These are phyloP conservation scores for Parazoanthus atlanticus DNA, from an alignment of 92 coral and sea anemone species.

Conservation along the genomic window DNA sequence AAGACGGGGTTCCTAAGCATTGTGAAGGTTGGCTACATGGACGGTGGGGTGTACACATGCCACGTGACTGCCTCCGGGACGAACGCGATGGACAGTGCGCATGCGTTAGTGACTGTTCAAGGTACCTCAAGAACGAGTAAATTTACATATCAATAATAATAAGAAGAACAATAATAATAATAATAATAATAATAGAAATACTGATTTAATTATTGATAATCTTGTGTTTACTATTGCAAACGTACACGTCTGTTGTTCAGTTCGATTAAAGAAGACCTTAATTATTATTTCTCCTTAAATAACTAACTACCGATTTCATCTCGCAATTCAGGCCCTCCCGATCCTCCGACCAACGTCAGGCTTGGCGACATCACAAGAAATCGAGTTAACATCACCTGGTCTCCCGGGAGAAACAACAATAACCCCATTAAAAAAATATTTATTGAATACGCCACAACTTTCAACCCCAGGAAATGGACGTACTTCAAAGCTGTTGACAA, in stretches of 20 bases:
- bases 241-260: not conserved
- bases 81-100: conserved; percentile 46
- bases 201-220: too few species aligned
- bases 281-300: too few species aligned
- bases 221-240: not conserved
- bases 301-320: not conserved
- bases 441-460: conserved; percentile 66
- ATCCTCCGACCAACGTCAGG: conserved; percentile 67
- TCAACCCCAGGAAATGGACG: conserved; percentile 68
- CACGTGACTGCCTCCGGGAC: conserved; percentile 55
- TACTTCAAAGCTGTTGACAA: conserved; percentile 42
- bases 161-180: not conserved
- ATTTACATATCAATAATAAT: not conserved
- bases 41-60: conserved; percentile 73
- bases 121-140: conserved; percentile 43
- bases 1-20: conserved; percentile 62
- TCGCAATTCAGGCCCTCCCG: conserved; percentile 79
- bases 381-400: conserved; percentile 85
- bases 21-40: conserved; percentile 53
- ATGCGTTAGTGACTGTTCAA: conserved; percentile 67
- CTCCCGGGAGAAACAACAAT: conserved; percentile 61
- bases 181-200: too few species aligned
- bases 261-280: not conserved
- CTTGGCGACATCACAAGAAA: conserved; percentile 44
- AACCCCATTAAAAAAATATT: conserved; percentile 75